Conservation (phyloP, 2,113 vertebrate species). For the Rhodinocichla rosea region DNA sequence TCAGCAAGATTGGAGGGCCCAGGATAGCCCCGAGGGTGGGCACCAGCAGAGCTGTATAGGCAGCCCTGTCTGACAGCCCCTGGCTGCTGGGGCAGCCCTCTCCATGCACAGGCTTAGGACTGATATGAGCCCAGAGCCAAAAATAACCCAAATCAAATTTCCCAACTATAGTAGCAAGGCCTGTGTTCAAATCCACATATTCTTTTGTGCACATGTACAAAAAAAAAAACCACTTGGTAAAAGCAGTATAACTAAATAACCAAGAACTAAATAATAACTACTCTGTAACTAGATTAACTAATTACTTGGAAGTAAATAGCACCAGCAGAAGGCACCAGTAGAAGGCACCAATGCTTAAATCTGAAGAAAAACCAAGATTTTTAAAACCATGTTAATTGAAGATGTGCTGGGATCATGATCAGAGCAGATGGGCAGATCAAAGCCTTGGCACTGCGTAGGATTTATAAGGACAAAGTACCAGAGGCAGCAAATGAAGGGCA, state of each 20-base stretch:
- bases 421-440: not conserved
- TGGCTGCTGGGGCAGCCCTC: not conserved
- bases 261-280: not conserved
- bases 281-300: not conserved
- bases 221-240: not conserved
- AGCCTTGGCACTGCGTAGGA: not conserved
- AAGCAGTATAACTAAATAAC: not conserved
- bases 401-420: not conserved
- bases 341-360: not conserved
- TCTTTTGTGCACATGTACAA: not conserved
- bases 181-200: not conserved
- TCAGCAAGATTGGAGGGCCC: not conserved
- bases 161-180: not conserved
- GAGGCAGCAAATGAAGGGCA: not conserved
- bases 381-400: not conserved
- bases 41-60: not conserved
- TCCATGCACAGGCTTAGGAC: rapidly evolving
- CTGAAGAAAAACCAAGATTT: not conserved
- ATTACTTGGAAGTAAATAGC: not conserved
- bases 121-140: not conserved
- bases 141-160: not conserved
- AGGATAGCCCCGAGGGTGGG: not conserved
- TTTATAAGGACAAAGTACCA: not conserved
- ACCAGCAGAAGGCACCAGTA: not conserved
- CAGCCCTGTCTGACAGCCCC: not conserved